A percentile compares a stretch with the other conserved stretches of the same genome.
Evolutionary conservation across 2,888 invertebrate species (phyloP).

Genomic region (Eilema griseolum): DNA sequence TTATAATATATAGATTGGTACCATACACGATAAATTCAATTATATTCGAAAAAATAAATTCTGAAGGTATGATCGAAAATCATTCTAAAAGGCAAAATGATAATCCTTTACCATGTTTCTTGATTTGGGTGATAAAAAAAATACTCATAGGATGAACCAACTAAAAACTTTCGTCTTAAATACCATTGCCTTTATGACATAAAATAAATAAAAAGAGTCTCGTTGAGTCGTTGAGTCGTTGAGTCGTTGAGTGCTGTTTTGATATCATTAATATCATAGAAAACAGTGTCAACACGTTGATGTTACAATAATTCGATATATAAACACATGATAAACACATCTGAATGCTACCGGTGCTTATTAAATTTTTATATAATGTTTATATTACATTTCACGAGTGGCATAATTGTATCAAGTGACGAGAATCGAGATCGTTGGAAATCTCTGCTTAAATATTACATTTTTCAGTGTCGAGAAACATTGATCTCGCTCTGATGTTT

Average conservation of each 20-base stretch:
- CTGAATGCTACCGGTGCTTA: constrained; percentile 13
- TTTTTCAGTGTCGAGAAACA: not conserved
- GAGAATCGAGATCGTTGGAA: not conserved
- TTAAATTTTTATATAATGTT: constrained; percentile 28
- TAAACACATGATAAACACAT: constrained; percentile 19
- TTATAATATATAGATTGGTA: too few relatives aligned
- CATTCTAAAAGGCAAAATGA: too few relatives aligned
- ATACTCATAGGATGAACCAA: too few relatives aligned
- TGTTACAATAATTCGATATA: constrained; percentile 20
- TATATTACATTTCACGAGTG: constrained; percentile 25
- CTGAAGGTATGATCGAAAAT: not conserved
- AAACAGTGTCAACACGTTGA: constrained; percentile 14
- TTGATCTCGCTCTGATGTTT: not conserved
- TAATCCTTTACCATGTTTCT: too few relatives aligned
- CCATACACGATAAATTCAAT: too few relatives aligned
- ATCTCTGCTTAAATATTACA: not conserved
- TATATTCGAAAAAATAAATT: too few relatives aligned
- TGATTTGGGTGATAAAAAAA: too few relatives aligned
- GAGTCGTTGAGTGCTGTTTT: not conserved
- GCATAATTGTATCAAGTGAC: constrained; percentile 13
- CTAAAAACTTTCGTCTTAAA: too few relatives aligned
- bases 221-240: not conserved
- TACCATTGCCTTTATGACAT: not conserved
- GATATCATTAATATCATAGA: not conserved
- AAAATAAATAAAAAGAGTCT: not conserved